Conservation (phyloP, 1,140 invertebrate genomes). For the Belonocnema kinseyi region DNA sequence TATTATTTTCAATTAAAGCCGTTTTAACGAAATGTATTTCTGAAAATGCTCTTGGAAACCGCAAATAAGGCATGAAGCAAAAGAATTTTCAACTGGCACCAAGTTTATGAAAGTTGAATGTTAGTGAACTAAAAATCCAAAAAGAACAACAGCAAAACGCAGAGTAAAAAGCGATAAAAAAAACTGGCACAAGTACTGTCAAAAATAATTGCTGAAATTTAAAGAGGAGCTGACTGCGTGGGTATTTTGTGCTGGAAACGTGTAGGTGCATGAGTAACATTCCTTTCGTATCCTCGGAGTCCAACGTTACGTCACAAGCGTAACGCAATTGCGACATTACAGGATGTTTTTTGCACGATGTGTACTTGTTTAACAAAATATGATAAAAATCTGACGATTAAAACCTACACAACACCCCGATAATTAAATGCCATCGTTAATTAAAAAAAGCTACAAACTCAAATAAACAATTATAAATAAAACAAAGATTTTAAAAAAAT, state of each 20-base stretch:
- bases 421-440: neutral
- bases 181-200: no score
- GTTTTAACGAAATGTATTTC: no score
- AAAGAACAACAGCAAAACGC: neutral
- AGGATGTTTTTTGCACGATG: conserved; percentile 24
- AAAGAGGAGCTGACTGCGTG: conserved; percentile 2
- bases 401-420: conserved; percentile 23
- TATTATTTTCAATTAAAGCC: no score
- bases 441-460: no score
- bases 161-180: no score
- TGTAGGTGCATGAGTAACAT: conserved; percentile 28
- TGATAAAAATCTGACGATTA: neutral
- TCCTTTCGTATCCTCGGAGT: conserved; percentile 27
- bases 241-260: conserved; percentile 24
- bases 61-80: no score
- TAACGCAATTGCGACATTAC: conserved; percentile 24
- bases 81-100: no score
- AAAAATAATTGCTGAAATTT: conserved; percentile 4
- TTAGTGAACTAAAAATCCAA: neutral
- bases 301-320: conserved; percentile 24
- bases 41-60: no score
- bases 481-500: no score
- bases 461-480: no score
- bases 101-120: no score
- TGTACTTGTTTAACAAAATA: neutral